These are phyloP conservation scores for Actinostola sp. DNA, from an alignment of 92 coral and sea anemone genomes.

Conservation along the genomic window DNA sequence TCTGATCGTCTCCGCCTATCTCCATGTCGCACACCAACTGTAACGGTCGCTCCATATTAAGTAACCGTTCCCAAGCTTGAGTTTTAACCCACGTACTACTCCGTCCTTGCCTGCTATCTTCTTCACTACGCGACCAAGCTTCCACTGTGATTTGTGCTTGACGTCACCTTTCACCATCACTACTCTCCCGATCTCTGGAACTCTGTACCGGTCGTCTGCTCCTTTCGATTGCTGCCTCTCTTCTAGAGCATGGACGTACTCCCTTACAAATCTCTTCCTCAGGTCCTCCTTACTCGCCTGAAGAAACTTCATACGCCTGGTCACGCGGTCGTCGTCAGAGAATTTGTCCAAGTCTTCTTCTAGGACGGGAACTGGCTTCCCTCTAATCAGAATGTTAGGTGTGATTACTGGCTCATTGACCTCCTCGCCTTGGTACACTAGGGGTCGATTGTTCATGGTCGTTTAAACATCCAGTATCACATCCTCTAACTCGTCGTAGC, in stretches of 20 bases:
- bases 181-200: constrained; percentile 43
- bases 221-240: constrained; percentile 36
- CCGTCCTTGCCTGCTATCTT: too few relatives aligned
- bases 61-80: constrained; percentile 54
- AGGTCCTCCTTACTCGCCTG: constrained; percentile 38
- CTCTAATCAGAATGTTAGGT: constrained; percentile 61
- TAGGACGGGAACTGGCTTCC: constrained; percentile 16
- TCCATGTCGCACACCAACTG: constrained; percentile 61
- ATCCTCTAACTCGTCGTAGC: constrained; percentile 51
- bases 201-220: not conserved
- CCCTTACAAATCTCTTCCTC: constrained; percentile 34
- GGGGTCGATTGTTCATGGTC: constrained; percentile 65
- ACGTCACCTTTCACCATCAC: constrained; percentile 53
- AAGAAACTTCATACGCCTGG: constrained; percentile 42
- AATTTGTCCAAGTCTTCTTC: constrained; percentile 50
- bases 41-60: constrained; percentile 54
- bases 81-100: constrained; percentile 51
- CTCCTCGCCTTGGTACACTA: constrained; percentile 62
- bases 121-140: too few relatives aligned
- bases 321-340: constrained; percentile 26
- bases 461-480: constrained; percentile 54
- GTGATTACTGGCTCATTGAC: constrained; percentile 61
- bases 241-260: constrained; percentile 54
- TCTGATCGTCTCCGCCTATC: constrained; percentile 54
- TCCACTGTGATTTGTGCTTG: constrained; percentile 45